Percentiles rank a stretch among this genome's conserved stretches.
These are phyloP conservation scores for Stenolophus ochropezus DNA, from an alignment of 2,888 invertebrate genomes.

Conservation along the genomic window DNA sequence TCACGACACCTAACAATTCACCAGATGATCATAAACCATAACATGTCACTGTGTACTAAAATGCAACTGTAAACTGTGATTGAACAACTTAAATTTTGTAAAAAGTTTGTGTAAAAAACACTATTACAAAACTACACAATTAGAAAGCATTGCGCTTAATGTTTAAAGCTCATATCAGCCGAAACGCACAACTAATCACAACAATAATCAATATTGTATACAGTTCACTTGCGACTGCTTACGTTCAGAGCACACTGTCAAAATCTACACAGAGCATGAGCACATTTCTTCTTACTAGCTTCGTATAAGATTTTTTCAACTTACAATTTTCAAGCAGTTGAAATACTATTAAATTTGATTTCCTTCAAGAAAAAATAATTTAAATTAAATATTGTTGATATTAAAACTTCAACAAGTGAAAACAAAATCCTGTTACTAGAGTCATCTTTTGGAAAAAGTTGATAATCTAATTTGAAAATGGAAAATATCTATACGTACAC, in stretches of 20 bases:
- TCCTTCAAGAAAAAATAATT: not conserved
- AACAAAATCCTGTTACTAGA: slow-evolving; percentile 20
- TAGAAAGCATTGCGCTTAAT: not conserved
- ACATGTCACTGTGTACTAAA: slow-evolving; percentile 35
- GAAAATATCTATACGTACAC: not conserved
- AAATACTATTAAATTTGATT: slow-evolving; percentile 4
- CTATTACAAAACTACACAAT: slow-evolving; percentile 27
- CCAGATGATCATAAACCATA: slow-evolving; percentile 30
- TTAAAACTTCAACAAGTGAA: not conserved
- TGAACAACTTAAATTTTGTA: slow-evolving; percentile 30
- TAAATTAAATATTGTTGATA: not conserved
- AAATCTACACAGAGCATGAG: slow-evolving; percentile 28
- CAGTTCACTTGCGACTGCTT: slow-evolving; percentile 58
- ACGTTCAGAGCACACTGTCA: slow-evolving; percentile 55
- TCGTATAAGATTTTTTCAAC: not conserved
- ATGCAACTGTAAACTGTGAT: slow-evolving; percentile 8
- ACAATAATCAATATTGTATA: slow-evolving; percentile 60
- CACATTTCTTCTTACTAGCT: slow-evolving; percentile 43
- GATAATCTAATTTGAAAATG: not conserved
- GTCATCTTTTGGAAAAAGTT: slow-evolving; percentile 21
- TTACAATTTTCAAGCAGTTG: not conserved
- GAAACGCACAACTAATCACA: slow-evolving; percentile 58
- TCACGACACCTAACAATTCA: slow-evolving; percentile 15
- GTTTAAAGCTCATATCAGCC: slow-evolving; percentile 40
- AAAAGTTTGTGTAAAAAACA: slow-evolving; percentile 15